Base-by-base conservation (phyloP, 2,797 vertebrate genomes). In the Pseudocheirus occidentalis region DNA sequence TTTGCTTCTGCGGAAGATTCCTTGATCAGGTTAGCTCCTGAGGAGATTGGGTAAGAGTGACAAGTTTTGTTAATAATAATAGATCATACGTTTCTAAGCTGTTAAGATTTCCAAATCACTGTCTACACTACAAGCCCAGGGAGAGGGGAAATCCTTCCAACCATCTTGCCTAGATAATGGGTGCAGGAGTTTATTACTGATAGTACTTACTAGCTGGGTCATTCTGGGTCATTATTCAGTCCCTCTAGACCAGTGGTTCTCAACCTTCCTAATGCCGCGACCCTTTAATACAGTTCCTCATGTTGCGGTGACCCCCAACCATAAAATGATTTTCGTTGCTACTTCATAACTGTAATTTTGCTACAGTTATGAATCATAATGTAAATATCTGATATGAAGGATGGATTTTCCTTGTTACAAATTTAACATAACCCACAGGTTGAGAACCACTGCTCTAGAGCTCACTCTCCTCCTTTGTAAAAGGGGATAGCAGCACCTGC, bases 181-280 rank as follows among this genome's bases (percentile, higher is more conserved):
- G 31, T 34, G 34, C 14, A n/a, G 34, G 62, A 34, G 31, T n/a
- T 66, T 66, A 5, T 66, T n/a, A 16, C 1, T 18, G 62, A 16
- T 24, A 55, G 50, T 66, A 73, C 46, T 27, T 55, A 2, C 46
- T 90, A 90, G 40, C 59, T 73, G 46, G 52, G 66, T 55, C 54
- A 87, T 90, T 56, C 90, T 91, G 59, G 58, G 40, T 9, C 34
- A 31, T 18, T 31, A 92, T 29, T 31, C 14, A 89, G 66, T 14
- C 50, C 90, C n/a, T 94, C 55, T 46, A 31, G 34, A 90, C 31
- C 52, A n/a, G n/a, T 95, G 58, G 34, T 12, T 91, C 91, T 96
- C 56, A 55, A 54, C 66, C 24, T 90, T 55, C 53, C 53, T 53
- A 53, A 53, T 53, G 53, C n/a, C n/a, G n/a, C n/a, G n/a, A n/a